Conservation (phyloP, 2,888 invertebrate genomes). For the Philereme vetulata region DNA sequence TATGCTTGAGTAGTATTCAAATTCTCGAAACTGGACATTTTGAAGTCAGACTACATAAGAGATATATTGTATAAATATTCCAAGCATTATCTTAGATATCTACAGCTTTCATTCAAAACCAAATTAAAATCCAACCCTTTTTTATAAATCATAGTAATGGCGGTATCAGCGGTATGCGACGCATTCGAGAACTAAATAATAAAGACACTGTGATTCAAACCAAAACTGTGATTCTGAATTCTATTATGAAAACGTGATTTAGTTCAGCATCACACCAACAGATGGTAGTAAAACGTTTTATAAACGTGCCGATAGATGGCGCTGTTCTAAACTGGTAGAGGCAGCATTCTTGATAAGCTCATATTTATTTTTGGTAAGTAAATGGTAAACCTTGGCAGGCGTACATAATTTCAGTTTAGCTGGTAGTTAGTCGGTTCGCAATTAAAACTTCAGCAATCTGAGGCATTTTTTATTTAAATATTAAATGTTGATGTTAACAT, state of each 20-base stretch:
- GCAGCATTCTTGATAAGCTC: constrained; percentile 50
- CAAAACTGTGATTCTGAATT: neutral
- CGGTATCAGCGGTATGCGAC: neutral
- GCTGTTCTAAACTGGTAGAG: constrained; percentile 30
- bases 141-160: no score
- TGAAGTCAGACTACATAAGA: no score
- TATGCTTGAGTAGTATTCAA: no score
- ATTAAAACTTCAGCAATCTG: constrained; percentile 9
- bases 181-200: constrained; percentile 6
- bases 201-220: constrained; percentile 26
- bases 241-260: neutral
- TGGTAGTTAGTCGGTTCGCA: constrained; percentile 40
- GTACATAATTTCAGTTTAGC: constrained; percentile 41
- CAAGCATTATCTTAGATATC: no score
- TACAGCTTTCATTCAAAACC: no score
- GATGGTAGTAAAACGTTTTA: constrained; percentile 31
- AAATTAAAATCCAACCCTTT: no score
- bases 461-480: neutral
- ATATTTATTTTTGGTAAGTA: constrained; percentile 72
- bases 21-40: no score
- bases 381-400: constrained; percentile 55
- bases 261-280: constrained; percentile 23
- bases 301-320: constrained; percentile 54
- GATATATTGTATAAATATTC: no score
- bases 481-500: no score